Base-by-base conservation (phyloP, 2,113 vertebrate species). In the Athene noctua region DNA sequence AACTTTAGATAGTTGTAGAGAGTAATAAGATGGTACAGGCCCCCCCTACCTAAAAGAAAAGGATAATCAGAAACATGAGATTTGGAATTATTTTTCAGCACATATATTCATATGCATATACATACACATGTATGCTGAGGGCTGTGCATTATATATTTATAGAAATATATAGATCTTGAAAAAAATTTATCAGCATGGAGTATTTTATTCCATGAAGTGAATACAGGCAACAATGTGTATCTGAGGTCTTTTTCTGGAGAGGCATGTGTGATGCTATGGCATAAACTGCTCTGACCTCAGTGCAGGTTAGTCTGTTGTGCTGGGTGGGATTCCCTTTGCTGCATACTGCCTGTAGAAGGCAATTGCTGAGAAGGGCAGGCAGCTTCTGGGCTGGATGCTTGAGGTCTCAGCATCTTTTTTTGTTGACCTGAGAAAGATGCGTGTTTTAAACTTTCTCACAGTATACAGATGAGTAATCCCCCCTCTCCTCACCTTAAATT, bases 261-360 rank as follows among this genome's bases (percentile, higher is more conserved):
- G 20, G 6, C 2, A 13, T 1, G 6, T 36, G 63, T 65, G 40
- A 7, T 58, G 34, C 40, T 47, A 29, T 21, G 57, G 55, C 51
- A 34, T 29, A 7, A 74, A 44, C 20, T 40, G 26, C 36, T 65
- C 61, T 84, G 68, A 6, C 11, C 49, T 70, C 26, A 8, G 36
- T 2, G 23, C 19, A 40, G 51, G 17, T 51, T 9, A 42, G n/a
- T 70, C 13, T 13, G 30, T 40, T 0, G 0, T 22, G 38, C 57
- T 34, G 67, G 38, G 5, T 62, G 21, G 34, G 23, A 22, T 42
- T 59, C 20, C 46, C 40, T 44, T 30, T 44, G 62, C 57, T 80
- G 40, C 36, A 13, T 4, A 0, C 17, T 44, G 40, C 6, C 42
- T 27, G 10, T 4, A 22, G 54, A 46, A 12, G 85, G 15, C 22